Base-by-base conservation (phyloP, 2,113 vertebrate genomes). In the Paedocypris sp. region DNA sequence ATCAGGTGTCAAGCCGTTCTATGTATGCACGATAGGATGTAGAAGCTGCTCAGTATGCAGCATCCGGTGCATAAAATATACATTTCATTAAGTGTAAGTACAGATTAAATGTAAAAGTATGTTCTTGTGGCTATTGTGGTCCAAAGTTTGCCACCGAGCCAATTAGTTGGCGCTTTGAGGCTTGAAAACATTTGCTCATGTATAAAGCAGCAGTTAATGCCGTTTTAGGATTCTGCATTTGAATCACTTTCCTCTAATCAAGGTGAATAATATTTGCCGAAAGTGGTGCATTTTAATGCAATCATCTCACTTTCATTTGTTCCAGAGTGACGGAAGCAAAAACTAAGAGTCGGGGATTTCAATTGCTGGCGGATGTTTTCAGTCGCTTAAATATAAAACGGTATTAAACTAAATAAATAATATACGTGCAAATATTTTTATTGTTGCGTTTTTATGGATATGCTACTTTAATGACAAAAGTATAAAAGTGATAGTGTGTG, bases 41-140 rank as follows among this genome's bases (percentile, higher is more conserved):
- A 16, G 36, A 25, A 56, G 47, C 66, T 36, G 18, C 41, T 74
- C 58, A 70, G 66, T 79, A 71, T 69, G 69, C 66, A 73, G 60
- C 70, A 71, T 68, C 52, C 67, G 65, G 31, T 48, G 47, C 64
- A 58, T 75, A 63, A 64, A 52, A 70, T 73, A 73, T 65, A 52
- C 66, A 75, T 74, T 73, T 71, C 58, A 77, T 81, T 75, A 79
- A 10, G 54, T 48, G 16, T 63, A 62, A 67, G 72, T 65, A 62
- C 47, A 72, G 43, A 68, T 75, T 71, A 68, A 69, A 54, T 58
- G 48, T 57, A 63, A 49, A 63, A 64, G 51, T 50, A 26, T 15
- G 12, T n/a, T n/a, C n/a, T n/a, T n/a, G n/a, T 12, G 15, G n/a
- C 13, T 20, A 46, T 31, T 47, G 25, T 52, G 29, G 52, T 22